phyloP scores from a whole-genome alignment of 2,797 vertebrate genomes.

The Hydrophis major region DNA sequence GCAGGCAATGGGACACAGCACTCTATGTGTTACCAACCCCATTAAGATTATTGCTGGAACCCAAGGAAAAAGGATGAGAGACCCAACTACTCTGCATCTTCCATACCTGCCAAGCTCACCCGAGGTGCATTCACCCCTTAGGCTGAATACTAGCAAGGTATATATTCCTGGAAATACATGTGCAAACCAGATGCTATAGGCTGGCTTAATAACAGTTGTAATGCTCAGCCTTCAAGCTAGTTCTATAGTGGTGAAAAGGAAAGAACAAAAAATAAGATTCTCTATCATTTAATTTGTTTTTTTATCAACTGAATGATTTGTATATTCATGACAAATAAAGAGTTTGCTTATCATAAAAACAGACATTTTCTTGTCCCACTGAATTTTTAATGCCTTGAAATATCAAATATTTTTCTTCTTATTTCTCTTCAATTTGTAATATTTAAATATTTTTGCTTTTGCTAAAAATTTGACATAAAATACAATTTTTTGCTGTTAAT shows the following conservation, averaged over 20 bases:
- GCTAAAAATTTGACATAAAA: neutral
- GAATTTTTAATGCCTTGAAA: neutral
- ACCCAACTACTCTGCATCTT: neutral
- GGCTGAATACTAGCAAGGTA: neutral
- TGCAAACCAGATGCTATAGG: neutral
- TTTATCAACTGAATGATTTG: neutral
- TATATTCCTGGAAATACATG: neutral
- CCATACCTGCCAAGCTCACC: neutral
- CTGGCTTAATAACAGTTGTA: neutral
- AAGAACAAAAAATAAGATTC: neutral
- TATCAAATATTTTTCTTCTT: neutral
- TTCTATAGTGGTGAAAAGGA: neutral
- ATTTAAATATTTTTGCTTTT: neutral
- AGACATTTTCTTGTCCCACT: neutral
- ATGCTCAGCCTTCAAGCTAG: neutral
- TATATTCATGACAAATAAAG: neutral
- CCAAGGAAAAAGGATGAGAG: neutral
- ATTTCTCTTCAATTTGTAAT: neutral
- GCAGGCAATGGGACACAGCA: neutral
- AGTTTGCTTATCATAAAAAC: neutral
- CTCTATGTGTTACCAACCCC: neutral
- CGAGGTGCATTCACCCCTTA: neutral
- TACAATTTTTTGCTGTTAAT: neutral
- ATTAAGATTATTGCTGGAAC: conserved; percentile 2
- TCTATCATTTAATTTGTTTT: neutral